phyloP scores from a whole-genome alignment of 1,140 invertebrate species.

The fruit fly (Drosophila melanogaster) region Release_6_plus_ISO1_MT NT_033777.3:25621001-25621500 shows the following conservation, averaged over 20 bases:
- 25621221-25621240: neutral
- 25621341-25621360: neutral
- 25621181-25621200: slow-evolving; percentile 7
- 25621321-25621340: too few species aligned
- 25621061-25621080: neutral
- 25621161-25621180: neutral
- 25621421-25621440: neutral
- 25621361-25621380: neutral
- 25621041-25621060: neutral
- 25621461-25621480: slow-evolving; percentile 11
- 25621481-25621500: slow-evolving; percentile 8
- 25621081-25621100: slow-evolving; percentile 28
- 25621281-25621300: too few species aligned
- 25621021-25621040: neutral
- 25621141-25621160: neutral
- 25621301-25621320: too few species aligned
- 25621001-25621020: neutral
- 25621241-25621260: neutral
- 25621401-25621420: slow-evolving; percentile 9
- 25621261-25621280: neutral
- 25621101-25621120: slow-evolving; percentile 15
- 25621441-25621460: too few species aligned
- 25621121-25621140: slow-evolving; percentile 20
- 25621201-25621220: neutral
- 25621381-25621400: neutral